Evolutionary conservation across 2,113 vertebrate species (phyloP), one percentile per base, ranked within the genome.

Genomic region (Ctenodactylus gundi): DNA sequence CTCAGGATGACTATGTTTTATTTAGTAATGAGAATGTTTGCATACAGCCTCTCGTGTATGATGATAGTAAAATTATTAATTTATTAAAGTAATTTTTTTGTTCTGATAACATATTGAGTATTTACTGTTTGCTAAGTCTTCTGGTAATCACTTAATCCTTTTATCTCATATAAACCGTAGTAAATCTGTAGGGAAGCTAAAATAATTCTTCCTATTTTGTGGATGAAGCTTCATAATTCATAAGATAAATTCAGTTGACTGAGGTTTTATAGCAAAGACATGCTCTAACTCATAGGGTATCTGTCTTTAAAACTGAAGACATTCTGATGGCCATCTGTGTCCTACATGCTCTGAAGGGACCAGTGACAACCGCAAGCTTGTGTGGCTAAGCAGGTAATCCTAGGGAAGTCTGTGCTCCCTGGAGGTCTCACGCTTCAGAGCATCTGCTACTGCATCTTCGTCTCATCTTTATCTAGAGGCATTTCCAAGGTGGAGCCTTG

Each of bases 171-270:
- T 62, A 90, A 89, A 86, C 34, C 13, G 8, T 20, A 90, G n/a
- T 51, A 44, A 70, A 81, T 31, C 41, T 62, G 6, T 80, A 27
- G 92, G n/a, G 70, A 81, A 67, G 77, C 21, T 83, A 55, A 76
- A 93, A 39, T 95, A 39, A 41, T 68, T 67, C 75, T 64, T 94
- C 36, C 31, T 51, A 57, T 77, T 84, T 90, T 80, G 77, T 29
- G 73, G 57, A 55, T 87, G 64, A 84, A 86, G 23, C 23, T 68
- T 90, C n/a, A 44, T 51, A 73, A n/a, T n/a, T n/a, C n/a, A n/a
- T n/a, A 60, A 72, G 73, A 80, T 39, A 67, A 58, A 81, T 53
- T 93, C 44, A 49, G 21, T 81, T 46, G 84, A 34, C 46, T 58
- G 65, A 88, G 9, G 29, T 75, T 25, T 64, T 36, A 62, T 7